Conservation (phyloP, 2,113 vertebrate genomes). For the Synchiropus splendidus region DNA sequence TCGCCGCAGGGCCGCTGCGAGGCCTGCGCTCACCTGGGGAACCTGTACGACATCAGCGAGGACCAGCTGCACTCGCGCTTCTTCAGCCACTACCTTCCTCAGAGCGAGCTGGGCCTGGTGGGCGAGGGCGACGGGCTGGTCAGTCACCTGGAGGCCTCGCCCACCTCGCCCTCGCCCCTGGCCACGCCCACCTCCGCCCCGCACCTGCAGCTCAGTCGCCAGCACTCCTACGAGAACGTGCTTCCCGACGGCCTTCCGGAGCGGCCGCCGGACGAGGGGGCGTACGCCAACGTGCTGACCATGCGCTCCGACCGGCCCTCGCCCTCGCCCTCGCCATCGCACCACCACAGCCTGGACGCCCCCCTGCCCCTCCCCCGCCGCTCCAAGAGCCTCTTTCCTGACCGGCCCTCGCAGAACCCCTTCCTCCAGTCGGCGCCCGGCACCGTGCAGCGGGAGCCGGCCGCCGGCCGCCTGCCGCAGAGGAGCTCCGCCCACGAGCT, state of each 20-base stretch:
- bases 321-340: slow-evolving; percentile 62
- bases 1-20: slow-evolving; percentile 88
- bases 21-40: slow-evolving; percentile 81
- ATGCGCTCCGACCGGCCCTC: slow-evolving; percentile 85
- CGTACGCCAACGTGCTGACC: slow-evolving; percentile 85
- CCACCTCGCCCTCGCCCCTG: slow-evolving; percentile 41
- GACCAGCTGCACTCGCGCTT: slow-evolving; percentile 79
- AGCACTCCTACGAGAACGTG: slow-evolving; percentile 92
- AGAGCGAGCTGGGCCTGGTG: slow-evolving; percentile 64
- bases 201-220: slow-evolving; percentile 77
- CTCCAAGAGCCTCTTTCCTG: slow-evolving; percentile 87
- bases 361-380: slow-evolving; percentile 71
- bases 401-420: slow-evolving; percentile 82
- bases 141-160: slow-evolving; percentile 73
- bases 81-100: slow-evolving; percentile 65
- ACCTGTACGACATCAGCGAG: slow-evolving; percentile 95
- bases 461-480: slow-evolving; percentile 77
- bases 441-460: slow-evolving; percentile 51
- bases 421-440: slow-evolving; percentile 77
- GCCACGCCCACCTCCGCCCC: slow-evolving; percentile 35
- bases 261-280: slow-evolving; percentile 69
- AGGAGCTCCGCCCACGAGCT: slow-evolving; percentile 82
- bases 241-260: slow-evolving; percentile 70
- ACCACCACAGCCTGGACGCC: slow-evolving; percentile 75
- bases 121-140: slow-evolving; percentile 78